Base-by-base conservation (phyloP, 1,140 invertebrate species). In the Plutomurus gul region DNA sequence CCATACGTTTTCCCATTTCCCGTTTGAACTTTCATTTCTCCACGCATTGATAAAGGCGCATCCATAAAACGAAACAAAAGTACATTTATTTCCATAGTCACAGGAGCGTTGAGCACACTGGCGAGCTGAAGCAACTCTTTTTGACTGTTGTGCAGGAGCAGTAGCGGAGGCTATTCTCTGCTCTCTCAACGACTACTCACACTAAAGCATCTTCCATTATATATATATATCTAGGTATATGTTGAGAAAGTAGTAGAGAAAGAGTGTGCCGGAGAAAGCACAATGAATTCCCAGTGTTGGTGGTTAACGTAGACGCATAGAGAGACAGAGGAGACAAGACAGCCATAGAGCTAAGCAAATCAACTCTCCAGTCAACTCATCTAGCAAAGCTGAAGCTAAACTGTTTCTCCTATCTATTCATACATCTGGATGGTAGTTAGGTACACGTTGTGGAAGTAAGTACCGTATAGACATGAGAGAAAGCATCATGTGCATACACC, bases 11-110 rank as follows among this genome's bases (percentile, higher is more conserved):
- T 77, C 76, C 76, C 70, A 77, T 80, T 80, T 75, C 78, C 65
- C 74, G 60, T 78, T 80, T 82, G 75, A 80, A 82, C 77, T 78
- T 82, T 82, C 76, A 80, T 80, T 82, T 77, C 74, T 79, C 60
- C 51, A 74, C 80, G 43, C 76, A 78, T 81, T 81, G 80, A 81
- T 81, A 81, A 81, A 81, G 74, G 77, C 70, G 60, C 43, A 70
- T 78, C 80, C 75, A 81, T 81, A 81, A 81, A 81, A 78, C 36
- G 72, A 78, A 81, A 81, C 70, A 75, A 81, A 77, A 81, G 51
- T 76, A 77, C 79, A 81, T 73, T 71, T 71, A 81, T 81, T 81
- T 81, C 70, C 76, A 72, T 65, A 71, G 73, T 65, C 56, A 65
- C 56, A 65, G 56, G 27, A 65, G 56, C 33, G 7, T 60, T 46